Conservation (phyloP, 2,888 invertebrate genomes). For the Brachypterus glaber region DNA sequence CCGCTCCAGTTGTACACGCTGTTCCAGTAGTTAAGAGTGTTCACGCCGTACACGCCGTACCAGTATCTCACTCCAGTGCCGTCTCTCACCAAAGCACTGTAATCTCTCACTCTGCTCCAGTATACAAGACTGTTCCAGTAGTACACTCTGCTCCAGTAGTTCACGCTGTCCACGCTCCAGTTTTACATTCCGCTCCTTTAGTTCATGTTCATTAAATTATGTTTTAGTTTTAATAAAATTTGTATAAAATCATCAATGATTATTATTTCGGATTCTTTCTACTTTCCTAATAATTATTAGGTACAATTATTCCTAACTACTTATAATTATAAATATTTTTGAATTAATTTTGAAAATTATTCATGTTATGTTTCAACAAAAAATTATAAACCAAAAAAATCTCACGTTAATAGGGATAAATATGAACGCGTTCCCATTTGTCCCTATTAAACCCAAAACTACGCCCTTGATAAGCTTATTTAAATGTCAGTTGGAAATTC, state of each 20-base stretch:
- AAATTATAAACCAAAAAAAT: too few relatives aligned
- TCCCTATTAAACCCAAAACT: too few relatives aligned
- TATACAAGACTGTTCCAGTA: conserved; percentile 15
- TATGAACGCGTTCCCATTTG: too few relatives aligned
- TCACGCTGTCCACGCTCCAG: conserved; percentile 32
- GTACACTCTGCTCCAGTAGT: conserved; percentile 25
- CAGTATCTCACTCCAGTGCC: too few relatives aligned
- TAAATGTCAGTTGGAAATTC: too few relatives aligned
- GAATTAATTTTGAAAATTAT: conserved; percentile 3
- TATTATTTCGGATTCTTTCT: too few relatives aligned
- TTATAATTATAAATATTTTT: neutral
- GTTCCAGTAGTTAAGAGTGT: conserved; percentile 28
- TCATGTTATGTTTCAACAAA: too few relatives aligned
- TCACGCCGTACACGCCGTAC: conserved; percentile 27
- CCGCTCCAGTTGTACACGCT: conserved; percentile 24
- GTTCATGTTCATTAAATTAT: conserved; percentile 33
- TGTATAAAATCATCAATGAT: neutral
- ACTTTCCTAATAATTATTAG: too few relatives aligned
- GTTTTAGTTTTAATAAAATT: conserved; percentile 5
- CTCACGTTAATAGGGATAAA: too few relatives aligned
- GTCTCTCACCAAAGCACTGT: conserved; percentile 26
- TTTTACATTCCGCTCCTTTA: conserved; percentile 23
- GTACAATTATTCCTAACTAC: too few relatives aligned
- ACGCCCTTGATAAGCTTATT: too few relatives aligned
- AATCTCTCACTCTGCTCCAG: conserved; percentile 32